phyloP scores from a whole-genome alignment of 2,888 invertebrate genomes.

The Philereme vetulata region DNA sequence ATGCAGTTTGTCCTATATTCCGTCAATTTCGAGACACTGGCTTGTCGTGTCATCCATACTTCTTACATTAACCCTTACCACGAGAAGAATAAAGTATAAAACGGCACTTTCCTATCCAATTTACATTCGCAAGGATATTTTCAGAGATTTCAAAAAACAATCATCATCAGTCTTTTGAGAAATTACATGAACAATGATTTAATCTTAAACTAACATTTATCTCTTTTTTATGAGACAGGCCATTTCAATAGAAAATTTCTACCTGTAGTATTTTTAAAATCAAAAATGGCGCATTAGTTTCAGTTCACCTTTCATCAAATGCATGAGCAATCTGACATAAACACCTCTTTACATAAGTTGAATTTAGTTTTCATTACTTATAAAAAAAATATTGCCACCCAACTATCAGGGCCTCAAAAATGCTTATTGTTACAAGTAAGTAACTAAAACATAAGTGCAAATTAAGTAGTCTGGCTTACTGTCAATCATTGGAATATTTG shows the following conservation, averaged over 20 bases:
- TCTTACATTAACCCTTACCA: slow-evolving; percentile 11
- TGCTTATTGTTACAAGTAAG: too few relatives aligned
- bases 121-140: background rate
- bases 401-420: too few relatives aligned
- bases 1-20: slow-evolving; percentile 31
- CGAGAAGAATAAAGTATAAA: slow-evolving; percentile 1
- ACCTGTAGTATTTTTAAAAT: background rate
- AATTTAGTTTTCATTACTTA: too few relatives aligned
- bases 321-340: background rate
- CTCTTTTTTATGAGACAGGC: background rate
- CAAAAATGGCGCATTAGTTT: background rate
- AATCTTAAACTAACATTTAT: background rate
- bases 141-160: background rate
- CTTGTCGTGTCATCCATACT: slow-evolving; percentile 9
- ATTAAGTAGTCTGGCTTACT: too few relatives aligned
- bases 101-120: background rate
- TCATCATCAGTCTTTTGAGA: slow-evolving; percentile 9
- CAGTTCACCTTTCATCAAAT: background rate
- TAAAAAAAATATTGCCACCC: too few relatives aligned
- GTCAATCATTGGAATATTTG: background rate
- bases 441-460: too few relatives aligned
- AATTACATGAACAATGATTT: background rate
- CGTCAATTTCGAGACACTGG: slow-evolving; percentile 25
- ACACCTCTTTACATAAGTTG: too few relatives aligned
- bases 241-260: background rate